These are phyloP conservation scores for Ischnura elegans DNA, from an alignment of 2,888 invertebrate genomes.

Conservation along the genomic window DNA sequence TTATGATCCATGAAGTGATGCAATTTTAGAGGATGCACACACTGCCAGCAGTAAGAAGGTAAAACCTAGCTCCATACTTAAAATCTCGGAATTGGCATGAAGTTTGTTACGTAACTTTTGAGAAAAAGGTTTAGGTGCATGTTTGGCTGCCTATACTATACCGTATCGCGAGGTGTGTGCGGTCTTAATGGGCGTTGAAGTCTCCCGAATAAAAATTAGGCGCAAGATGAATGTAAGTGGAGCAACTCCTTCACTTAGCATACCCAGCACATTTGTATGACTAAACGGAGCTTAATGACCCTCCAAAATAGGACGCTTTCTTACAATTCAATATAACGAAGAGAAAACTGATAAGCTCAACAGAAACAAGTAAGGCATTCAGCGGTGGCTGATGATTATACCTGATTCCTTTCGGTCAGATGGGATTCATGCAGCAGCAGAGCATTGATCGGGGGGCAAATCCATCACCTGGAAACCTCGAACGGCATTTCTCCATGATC, in stretches of 20 bases:
- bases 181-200: too few relatives aligned
- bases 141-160: too few relatives aligned
- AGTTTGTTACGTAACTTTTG: too few relatives aligned
- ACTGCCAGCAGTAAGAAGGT: too few relatives aligned
- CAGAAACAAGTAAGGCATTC: background rate
- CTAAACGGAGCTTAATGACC: background rate
- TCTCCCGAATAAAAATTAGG: too few relatives aligned
- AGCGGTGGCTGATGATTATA: background rate
- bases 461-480: background rate
- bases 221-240: background rate
- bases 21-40: too few relatives aligned
- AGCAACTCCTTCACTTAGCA: background rate
- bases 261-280: background rate
- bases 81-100: too few relatives aligned
- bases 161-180: too few relatives aligned
- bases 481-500: background rate
- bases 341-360: background rate
- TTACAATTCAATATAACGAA: background rate
- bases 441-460: background rate
- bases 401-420: background rate
- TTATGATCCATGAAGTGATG: too few relatives aligned
- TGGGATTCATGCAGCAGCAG: background rate
- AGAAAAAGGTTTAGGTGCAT: too few relatives aligned
- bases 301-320: background rate
- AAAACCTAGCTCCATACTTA: too few relatives aligned